Evolutionary conservation across 2,888 invertebrate species (phyloP).

Genomic region (Aricia artaxerxes): DNA sequence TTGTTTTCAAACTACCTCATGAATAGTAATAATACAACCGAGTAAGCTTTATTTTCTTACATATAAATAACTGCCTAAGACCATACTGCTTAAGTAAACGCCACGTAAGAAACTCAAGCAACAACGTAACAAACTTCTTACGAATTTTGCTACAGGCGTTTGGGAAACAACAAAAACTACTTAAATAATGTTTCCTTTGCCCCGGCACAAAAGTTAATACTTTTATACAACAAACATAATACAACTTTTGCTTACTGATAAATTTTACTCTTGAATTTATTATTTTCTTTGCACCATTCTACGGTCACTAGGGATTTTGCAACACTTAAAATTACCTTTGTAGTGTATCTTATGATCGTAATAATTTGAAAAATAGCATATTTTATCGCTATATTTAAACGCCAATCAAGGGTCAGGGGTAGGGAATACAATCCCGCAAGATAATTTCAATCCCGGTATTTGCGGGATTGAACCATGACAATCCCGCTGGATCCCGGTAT

Average conservation of each 20-base stretch:
- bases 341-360: no score
- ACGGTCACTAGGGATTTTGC: background rate
- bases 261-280: background rate
- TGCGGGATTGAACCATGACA: no score
- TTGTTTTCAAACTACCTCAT: no score
- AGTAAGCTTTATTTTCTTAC: background rate
- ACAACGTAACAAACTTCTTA: background rate
- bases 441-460: no score
- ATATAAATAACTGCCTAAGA: background rate
- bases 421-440: no score
- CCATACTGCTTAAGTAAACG: background rate
- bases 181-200: background rate
- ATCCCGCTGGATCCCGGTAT: no score
- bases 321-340: background rate
- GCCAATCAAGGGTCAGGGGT: no score
- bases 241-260: background rate
- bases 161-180: conserved; percentile 12
- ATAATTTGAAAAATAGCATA: no score
- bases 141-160: background rate
- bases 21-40: no score
- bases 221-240: conserved; percentile 1
- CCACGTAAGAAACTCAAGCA: background rate
- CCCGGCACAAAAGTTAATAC: background rate
- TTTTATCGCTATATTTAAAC: no score
- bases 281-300: background rate